Base-by-base conservation (phyloP, 2,888 invertebrate genomes). In the Dynastes maya region DNA sequence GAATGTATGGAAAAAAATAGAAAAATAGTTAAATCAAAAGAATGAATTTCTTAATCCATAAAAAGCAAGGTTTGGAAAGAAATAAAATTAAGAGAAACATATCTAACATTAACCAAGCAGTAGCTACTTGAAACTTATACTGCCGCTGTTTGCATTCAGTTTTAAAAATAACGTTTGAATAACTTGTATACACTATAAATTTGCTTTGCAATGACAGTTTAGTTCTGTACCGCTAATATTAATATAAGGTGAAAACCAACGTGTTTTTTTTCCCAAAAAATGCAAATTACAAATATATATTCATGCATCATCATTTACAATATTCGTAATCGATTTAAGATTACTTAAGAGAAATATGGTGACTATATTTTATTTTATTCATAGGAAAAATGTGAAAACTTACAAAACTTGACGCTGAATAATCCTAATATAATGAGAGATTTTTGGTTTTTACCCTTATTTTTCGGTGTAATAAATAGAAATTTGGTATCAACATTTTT, bases 151-250 rank as follows among this genome's bases (percentile, higher is more conserved):
- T 71, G 55, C 55, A 71, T 32, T 22, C 16, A 55, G 55, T 32
- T 58, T 71, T 71, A 71, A 71, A 71, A 71, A 71, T 71, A 71
- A 40, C 71, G 55, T 58, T 55, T 71, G 71, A 71, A 16, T 71
- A 71, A 71, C 58, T n/a, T 71, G 68, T 68, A 27, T 68, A 53
- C 68, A 68, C 51, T 51, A 29, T 68, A 32, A 32, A 71, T 71
- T 71, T 58, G 40, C 71, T 40, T 71, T 58, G 9, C 27, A 58
- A 58, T 58, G 55, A 32, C 71, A 55, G 58, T 58, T 55, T 13
- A 71, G 55, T 71, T 71, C 53, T 37, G 32, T 67, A 67, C 37
- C 16, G 58, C 55, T 71, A 71, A 58, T 71, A 71, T 40, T 67
- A 67, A 67, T 45, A n/a, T 67, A 67, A 45, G 27, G 65, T 67